Base-by-base conservation (phyloP, 2,113 vertebrate genomes). In the Sitta europaea region DNA sequence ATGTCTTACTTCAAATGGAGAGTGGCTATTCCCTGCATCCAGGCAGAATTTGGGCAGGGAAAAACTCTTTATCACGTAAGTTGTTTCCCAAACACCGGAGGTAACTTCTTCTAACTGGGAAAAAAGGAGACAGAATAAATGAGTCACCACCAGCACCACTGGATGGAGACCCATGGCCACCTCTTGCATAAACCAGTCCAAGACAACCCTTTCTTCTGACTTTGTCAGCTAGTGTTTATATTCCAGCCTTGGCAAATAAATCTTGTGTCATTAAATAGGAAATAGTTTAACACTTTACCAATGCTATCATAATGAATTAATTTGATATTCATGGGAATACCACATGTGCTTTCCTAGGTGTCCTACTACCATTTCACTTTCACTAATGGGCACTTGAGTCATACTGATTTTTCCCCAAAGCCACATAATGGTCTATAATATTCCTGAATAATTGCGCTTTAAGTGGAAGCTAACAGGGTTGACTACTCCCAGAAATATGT, bases 341-440 rank as follows among this genome's bases (percentile, higher is more conserved):
- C 68, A 77, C 72, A 72, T 70, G 57, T 53, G 58, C 73, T 96
- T 98, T 94, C 86, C 90, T 96, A 94, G 95, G 79, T 93, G 88
- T 97, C 96, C 88, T 91, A 93, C 93, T 96, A 78, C 93, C 90
- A 72, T 94, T 97, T 97, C 96, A 51, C 77, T 97, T 96, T 96
- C 94, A 91, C 81, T 97, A 98, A 98, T 97, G 82, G 90, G 72
- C 90, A 96, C 90, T 97, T 97, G 94, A 94, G 90, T 95, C 79
- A 38, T 95, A 68, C 74, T 97, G 96, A 97, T 97, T 97, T 97
- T 95, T 65, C 97, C 97, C 97, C 91, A 96, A 98, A 97, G 97
- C 93, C 96, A 87, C 92, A 94, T 96, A 96, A 95, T 85, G 88
- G 94, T 97, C 94, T 97, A 72, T 94, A 97, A 96, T 58, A 94